Base-by-base conservation (phyloP, 1,140 invertebrate species). In the Reticulitermes speratus region DNA sequence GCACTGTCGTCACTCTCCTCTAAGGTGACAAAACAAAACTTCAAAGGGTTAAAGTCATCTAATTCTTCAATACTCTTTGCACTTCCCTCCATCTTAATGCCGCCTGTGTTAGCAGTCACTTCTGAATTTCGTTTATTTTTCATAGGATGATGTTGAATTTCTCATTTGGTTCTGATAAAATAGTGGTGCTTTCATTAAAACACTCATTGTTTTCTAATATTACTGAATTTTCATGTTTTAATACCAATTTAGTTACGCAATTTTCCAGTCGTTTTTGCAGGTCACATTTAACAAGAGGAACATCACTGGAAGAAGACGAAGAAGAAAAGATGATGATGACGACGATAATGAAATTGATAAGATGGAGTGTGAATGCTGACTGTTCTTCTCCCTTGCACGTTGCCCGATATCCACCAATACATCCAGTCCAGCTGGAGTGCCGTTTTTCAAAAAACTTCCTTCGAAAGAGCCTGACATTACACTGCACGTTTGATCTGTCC, bases 41-140 rank as follows among this genome's bases (percentile, higher is more conserved):
- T 89, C 48, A 89, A 87, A 38, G 90, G 89, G 87, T 88, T 89
- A 65, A 89, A 87, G 16, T 90, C 89, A 38, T 88, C 88, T 69
- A 23, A 25, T 45, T 85, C 85, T 30, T 30, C 52, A 32, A 25
- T 69, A 32, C 25, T 85, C 19, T 38, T 85, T 30, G 32, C 44
- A 30, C 38, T 23, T 44, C 23, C 19, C 16, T 45, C 81, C 38
- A 52, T 25, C 11, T 30, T 65, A 52, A 69, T 45, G 23, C 55
- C 85, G 30, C 38, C 86, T 83, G 38, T 32, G 23, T 84, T 86
- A 83, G 30, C 52, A 55, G 38, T 21, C 65, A 55, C n/a, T 44
- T 23, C 59, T 32, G 48, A 65, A 84, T 84, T 86, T 52, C 32
- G 11, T 32, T 30, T 32, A 32, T 82, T 85, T 52, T 65, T 65